Evolutionary conservation across 1,140 invertebrate species (phyloP).

Genomic region (Heliothis subflexa): DNA sequence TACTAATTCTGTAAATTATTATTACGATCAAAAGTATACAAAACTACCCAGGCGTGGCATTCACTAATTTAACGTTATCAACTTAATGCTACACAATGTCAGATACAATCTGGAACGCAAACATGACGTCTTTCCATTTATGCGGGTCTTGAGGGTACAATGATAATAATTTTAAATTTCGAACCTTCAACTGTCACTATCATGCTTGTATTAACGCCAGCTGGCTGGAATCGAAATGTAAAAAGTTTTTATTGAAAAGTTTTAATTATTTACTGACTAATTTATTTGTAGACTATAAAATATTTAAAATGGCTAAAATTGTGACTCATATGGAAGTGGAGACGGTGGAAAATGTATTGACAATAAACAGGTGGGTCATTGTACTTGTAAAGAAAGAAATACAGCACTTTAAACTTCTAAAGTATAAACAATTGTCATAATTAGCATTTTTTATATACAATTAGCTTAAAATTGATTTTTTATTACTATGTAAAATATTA

Average conservation of each 20-base stretch:
- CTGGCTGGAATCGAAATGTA: slow-evolving; percentile 20
- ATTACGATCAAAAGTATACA: neutral
- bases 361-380: slow-evolving; percentile 54
- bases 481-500: no score
- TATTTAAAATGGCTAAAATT: slow-evolving; percentile 61
- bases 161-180: slow-evolving; percentile 26
- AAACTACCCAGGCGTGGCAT: neutral
- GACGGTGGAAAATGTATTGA: slow-evolving; percentile 63
- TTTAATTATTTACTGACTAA: slow-evolving; percentile 29
- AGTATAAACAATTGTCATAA: no score
- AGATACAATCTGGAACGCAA: slow-evolving; percentile 17
- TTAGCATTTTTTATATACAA: no score
- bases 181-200: slow-evolving; percentile 37
- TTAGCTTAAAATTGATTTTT: no score
- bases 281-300: slow-evolving; percentile 34
- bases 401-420: no score
- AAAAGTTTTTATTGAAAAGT: neutral
- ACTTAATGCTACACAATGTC: neutral
- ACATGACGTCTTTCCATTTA: neutral
- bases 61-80: neutral
- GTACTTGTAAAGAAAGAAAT: neutral
- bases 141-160: slow-evolving; percentile 7
- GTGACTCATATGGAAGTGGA: slow-evolving; percentile 64
- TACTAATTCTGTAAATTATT: neutral
- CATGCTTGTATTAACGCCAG: slow-evolving; percentile 18